phyloP scores from a whole-genome alignment of 2,113 vertebrate genomes.

The Melanerpes formicivorus region DNA sequence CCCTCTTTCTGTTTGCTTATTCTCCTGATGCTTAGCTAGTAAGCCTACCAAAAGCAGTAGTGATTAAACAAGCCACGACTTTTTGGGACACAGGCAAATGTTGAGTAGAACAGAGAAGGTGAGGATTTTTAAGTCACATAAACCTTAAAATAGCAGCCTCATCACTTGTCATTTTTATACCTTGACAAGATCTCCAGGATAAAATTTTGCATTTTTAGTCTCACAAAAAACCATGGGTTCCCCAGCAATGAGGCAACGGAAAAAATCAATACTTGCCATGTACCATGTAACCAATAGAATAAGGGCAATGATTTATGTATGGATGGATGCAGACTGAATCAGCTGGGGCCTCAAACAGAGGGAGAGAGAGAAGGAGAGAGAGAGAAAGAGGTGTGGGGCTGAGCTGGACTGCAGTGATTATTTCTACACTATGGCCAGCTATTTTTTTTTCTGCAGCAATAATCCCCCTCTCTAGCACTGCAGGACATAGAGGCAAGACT shows the following conservation, averaged over 20 bases:
- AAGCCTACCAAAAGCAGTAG: slow-evolving; percentile 29
- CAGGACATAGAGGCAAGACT: slow-evolving; percentile 72
- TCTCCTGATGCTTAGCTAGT: slow-evolving; percentile 18
- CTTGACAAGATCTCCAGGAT: slow-evolving; percentile 59
- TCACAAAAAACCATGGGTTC: slow-evolving; percentile 88
- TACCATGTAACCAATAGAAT: slow-evolving; percentile 96
- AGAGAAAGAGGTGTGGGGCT: slow-evolving; percentile 67
- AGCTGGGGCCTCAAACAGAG: slow-evolving; percentile 85
- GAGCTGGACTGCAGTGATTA: slow-evolving; percentile 80
- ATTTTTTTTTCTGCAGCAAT: slow-evolving; percentile 74
- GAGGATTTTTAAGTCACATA: slow-evolving; percentile 21
- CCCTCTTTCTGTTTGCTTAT: background rate
- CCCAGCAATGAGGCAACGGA: slow-evolving; percentile 87
- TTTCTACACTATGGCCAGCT: slow-evolving; percentile 77
- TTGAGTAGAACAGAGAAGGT: background rate
- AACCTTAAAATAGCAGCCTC: slow-evolving; percentile 19
- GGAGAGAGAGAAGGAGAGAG: slow-evolving; percentile 71
- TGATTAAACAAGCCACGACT: slow-evolving; percentile 30
- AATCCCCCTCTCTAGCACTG: slow-evolving; percentile 79
- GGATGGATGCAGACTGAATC: slow-evolving; percentile 90
- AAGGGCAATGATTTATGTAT: slow-evolving; percentile 98
- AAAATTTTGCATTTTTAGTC: slow-evolving; percentile 73
- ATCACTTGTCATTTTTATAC: slow-evolving; percentile 51
- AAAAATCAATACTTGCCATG: slow-evolving; percentile 98
- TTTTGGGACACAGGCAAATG: slow-evolving; percentile 37